phyloP scores from a whole-genome alignment of 2,888 invertebrate genomes.

The Agrilus biguttatus region DNA sequence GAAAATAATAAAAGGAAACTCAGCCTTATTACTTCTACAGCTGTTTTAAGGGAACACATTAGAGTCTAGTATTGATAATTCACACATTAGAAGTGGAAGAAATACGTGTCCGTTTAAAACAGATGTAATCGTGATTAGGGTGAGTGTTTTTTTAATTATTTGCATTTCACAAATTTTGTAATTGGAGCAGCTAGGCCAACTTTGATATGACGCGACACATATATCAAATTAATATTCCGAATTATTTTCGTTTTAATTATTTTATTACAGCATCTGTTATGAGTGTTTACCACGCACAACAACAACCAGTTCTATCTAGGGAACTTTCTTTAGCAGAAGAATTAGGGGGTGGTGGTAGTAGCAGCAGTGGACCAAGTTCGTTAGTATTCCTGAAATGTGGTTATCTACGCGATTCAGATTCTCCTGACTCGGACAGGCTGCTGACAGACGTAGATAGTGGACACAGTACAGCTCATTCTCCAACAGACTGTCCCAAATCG shows the following conservation, averaged over 20 bases:
- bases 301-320: conserved; percentile 33
- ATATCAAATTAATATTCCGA: not conserved
- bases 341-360: conserved; percentile 32
- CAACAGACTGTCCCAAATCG: conserved; percentile 72
- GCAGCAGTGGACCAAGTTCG: conserved; percentile 31
- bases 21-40: too few species aligned
- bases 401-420: conserved; percentile 65
- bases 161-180: too few species aligned
- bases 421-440: conserved; percentile 73
- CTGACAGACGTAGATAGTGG: conserved; percentile 76
- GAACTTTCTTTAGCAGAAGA: conserved; percentile 59
- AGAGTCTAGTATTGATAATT: too few species aligned
- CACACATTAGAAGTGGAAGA: too few species aligned
- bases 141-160: too few species aligned
- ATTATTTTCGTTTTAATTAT: too few species aligned
- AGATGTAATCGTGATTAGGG: too few species aligned
- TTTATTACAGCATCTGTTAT: conserved; percentile 45
- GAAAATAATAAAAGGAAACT: too few species aligned
- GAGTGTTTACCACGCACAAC: conserved; percentile 39
- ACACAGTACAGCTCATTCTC: conserved; percentile 83
- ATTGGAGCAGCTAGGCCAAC: too few species aligned
- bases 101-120: too few species aligned
- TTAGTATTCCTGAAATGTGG: conserved; percentile 59
- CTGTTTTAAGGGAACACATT: too few species aligned
- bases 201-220: too few species aligned